These are phyloP conservation scores for Pygocentrus nattereri DNA, from an alignment of 2,797 vertebrate species.

Conservation along the genomic window DNA sequence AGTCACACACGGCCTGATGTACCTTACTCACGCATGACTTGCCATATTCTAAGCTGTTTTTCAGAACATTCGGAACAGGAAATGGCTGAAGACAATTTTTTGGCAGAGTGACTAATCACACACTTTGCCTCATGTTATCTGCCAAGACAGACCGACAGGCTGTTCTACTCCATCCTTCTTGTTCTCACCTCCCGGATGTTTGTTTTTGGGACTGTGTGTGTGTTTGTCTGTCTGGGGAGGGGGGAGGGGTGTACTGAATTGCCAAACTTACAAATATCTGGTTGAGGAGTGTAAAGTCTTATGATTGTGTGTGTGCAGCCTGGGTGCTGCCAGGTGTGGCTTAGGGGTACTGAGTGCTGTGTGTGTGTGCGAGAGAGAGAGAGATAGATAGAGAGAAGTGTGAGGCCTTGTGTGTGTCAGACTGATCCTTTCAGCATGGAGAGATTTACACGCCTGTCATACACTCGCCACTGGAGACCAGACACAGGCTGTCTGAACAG, in stretches of 20 bases:
- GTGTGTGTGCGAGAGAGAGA: constrained; percentile 16
- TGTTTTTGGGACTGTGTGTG: constrained; percentile 11
- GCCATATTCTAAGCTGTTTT: constrained; percentile 36
- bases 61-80: constrained; percentile 36
- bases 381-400: constrained; percentile 31
- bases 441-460: constrained; percentile 31
- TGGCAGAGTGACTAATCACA: constrained; percentile 50
- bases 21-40: constrained; percentile 22
- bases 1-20: constrained; percentile 17
- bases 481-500: constrained; percentile 42
- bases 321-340: background rate
- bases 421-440: constrained; percentile 10
- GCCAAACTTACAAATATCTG: background rate
- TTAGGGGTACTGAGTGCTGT: background rate
- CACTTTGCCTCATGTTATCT: constrained; percentile 60
- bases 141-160: constrained; percentile 47
- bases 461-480: constrained; percentile 53
- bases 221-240: background rate
- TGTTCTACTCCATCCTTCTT: constrained; percentile 29
- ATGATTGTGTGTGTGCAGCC: background rate
- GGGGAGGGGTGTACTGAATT: background rate
- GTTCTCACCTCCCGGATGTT: constrained; percentile 12
- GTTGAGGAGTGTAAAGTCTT: constrained; percentile 3
- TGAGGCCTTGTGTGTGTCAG: constrained; percentile 8
- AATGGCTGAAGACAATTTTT: constrained; percentile 47